Conservation (phyloP, 2,113 vertebrate genomes). For the Philantomba maxwellii region DNA sequence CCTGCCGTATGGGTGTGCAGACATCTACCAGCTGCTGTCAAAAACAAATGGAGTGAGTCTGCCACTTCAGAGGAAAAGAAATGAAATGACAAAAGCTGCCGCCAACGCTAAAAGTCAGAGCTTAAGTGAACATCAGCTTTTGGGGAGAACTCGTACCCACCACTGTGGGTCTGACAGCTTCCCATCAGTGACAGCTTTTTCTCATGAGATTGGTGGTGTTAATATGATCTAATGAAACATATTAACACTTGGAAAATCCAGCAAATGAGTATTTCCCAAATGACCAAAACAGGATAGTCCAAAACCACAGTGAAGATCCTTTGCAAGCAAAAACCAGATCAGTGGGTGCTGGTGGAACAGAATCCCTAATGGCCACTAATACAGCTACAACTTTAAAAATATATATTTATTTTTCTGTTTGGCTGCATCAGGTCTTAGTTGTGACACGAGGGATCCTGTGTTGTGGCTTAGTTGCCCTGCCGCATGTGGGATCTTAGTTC, state of each 20-base stretch:
- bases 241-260: background rate
- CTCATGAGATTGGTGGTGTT: rapidly evolving
- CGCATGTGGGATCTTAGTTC: background rate
- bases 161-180: background rate
- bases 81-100: background rate
- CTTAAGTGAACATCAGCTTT: background rate
- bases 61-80: background rate
- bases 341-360: rapidly evolving
- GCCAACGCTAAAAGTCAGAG: background rate
- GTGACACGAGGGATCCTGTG: background rate
- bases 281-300: background rate
- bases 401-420: background rate
- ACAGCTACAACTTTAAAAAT: background rate
- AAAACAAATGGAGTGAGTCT: background rate
- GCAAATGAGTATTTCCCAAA: background rate
- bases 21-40: background rate
- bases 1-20: rapidly evolving
- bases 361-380: rapidly evolving
- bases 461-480: background rate
- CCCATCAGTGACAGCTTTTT: background rate
- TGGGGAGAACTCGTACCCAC: background rate
- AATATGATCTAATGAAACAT: no score
- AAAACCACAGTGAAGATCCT: background rate
- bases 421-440: background rate
- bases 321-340: rapidly evolving